Evolutionary conservation across 2,888 invertebrate genomes (phyloP), one percentile per base, ranked within the genome.

Genomic region (Homarus gammarus): DNA sequence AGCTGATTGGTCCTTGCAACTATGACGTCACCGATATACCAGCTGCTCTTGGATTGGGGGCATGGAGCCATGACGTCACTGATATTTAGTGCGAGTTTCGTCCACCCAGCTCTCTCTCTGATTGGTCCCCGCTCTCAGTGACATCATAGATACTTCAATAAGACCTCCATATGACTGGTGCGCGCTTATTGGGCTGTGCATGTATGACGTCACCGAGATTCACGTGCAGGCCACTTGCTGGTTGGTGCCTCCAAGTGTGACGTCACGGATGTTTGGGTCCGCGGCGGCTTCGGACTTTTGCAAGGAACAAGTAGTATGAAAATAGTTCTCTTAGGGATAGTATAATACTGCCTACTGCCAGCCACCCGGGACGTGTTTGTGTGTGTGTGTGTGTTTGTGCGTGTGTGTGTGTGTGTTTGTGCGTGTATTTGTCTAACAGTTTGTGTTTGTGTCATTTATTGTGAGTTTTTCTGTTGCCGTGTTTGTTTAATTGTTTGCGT

Each of bases 191-290:
- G 75, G 75, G 15, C 44, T 1, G n/a, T 44, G 38, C 27, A 44
- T 44, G 12, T 44, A 44, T 75, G 75, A 75, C 75, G 73, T 73
- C 73, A 73, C 73, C n/a, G 73, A 73, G 73, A 6, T 31, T 10
- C 38, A 22, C 8, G 38, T n/a, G 8, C 1, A 36, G n/a, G 73
- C 38, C 12, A 8, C 40, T 15, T 18, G 1, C n/a, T 73, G 18
- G n/a, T 73, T 73, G 73, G 73, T 8, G 10, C 40, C 15, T 73
- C 38, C 27, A 36, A 15, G 38, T 27, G 38, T 75, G 75, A 75
- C 75, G 75, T 75, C 75, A 75, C 1, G 64, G 22, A 64, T 64
- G 64, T 64, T 64, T 27, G 64, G n/a, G 6, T 64, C 27, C 0
- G 64, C 6, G 64, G 64, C 27, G 0, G 49, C 22, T 22, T 64